Evolutionary conservation across 2,888 invertebrate species (phyloP).

Genomic region (Yponomeuta cagnagella): DNA sequence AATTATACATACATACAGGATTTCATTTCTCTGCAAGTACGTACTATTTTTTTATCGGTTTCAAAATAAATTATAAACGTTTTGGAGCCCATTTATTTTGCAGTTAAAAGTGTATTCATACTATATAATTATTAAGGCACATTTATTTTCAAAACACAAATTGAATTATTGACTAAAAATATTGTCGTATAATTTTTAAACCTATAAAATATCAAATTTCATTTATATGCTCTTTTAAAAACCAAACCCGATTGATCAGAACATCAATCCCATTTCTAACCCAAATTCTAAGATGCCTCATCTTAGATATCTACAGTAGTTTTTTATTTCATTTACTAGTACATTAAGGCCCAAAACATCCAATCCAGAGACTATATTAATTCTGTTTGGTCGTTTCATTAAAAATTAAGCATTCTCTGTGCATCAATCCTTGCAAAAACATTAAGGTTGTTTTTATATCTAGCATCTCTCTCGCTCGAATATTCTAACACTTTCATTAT

Average conservation of each 20-base stretch:
- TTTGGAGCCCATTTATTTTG: not conserved
- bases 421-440: too few relatives aligned
- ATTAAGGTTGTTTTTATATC: too few relatives aligned
- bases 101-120: not conserved
- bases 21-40: too few relatives aligned
- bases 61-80: not conserved
- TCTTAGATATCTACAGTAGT: too few relatives aligned
- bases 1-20: not conserved
- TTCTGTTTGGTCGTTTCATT: too few relatives aligned
- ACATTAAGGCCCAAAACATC: too few relatives aligned
- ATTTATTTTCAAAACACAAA: slow-evolving; percentile 30
- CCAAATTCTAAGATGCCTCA: too few relatives aligned
- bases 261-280: not conserved
- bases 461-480: too few relatives aligned
- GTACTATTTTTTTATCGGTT: not conserved
- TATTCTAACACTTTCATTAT: too few relatives aligned
- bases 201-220: not conserved
- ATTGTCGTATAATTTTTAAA: not conserved
- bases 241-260: not conserved
- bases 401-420: too few relatives aligned
- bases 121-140: slow-evolving; percentile 35
- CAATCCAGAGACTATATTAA: too few relatives aligned
- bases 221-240: not conserved
- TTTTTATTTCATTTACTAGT: too few relatives aligned
- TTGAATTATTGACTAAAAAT: slow-evolving; percentile 35